Base-by-base conservation (phyloP, 2,888 invertebrate species). In the Plebejus melissa region DNA sequence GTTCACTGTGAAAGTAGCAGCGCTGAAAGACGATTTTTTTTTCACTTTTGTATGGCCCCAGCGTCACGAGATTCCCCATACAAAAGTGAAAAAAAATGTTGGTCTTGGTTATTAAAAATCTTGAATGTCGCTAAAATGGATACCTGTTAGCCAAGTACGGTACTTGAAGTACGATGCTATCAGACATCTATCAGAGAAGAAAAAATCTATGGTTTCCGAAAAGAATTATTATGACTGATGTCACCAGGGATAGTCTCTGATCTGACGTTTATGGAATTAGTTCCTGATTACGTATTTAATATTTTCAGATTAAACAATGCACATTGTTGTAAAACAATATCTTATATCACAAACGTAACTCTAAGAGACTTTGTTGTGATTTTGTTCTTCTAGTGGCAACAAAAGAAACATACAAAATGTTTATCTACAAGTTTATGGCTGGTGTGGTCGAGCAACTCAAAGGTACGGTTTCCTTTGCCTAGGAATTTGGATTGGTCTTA, bases 361-460 rank as follows among this genome's bases (percentile, higher is more conserved):
- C 11, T 16, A 5, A 5, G 16, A 28, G 28, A 11, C 16, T 69
- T 36, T 11, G 54, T 54, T 16, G 28, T 69, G 28, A 28, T 9
- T 28, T 28, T 60, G 11, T 11, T 60, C 3, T 22, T 13, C 22
- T 16, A 65, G 65, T 65, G 1, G 13, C 2, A n/a, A 11, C n/a
- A 41, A 41, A 5, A 69, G 38, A 70, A 41, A 41, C n/a, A n/a
- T 11, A 22, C 57, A 80, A 75, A 32, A 88, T 86, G 86, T 85
- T 85, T 76, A 82, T 86, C 50, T 86, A 85, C 82, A 80, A 83
- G 79, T 86, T 83, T 79, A 86, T 87, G 87, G 82, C 82, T 4
- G 87, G 86, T 4, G 77, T 85, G 50, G 82, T 83, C 32, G 84
- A 85, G 5, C 83, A 82, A 38, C 81, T 85, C 50, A 79, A 81